phyloP scores from a whole-genome alignment of 2,113 vertebrate species.

The Bothrops jararaca region DNA sequence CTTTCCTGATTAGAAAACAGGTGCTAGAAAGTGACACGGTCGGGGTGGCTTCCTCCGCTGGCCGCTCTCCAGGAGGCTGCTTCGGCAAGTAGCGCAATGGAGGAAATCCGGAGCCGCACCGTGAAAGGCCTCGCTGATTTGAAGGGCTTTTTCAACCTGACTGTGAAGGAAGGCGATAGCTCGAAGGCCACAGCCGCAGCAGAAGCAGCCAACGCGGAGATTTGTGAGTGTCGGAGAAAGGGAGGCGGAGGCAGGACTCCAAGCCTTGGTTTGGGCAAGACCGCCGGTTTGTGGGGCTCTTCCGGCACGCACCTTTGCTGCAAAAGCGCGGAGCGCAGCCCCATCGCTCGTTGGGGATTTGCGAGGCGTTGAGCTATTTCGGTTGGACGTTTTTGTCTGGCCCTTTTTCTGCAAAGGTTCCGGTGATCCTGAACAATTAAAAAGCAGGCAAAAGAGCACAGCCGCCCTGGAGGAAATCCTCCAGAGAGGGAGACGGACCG shows the following conservation, averaged over 20 bases:
- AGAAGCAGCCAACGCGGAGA: not conserved
- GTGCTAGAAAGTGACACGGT: not conserved
- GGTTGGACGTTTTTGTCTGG: not conserved
- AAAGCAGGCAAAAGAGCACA: not conserved
- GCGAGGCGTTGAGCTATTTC: not conserved
- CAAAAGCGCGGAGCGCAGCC: not conserved
- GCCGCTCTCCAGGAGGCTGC: not conserved
- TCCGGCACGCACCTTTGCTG: not conserved
- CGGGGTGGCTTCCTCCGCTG: fast-evolving
- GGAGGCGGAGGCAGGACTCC: not conserved
- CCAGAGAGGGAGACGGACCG: not conserved
- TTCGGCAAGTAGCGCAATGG: not conserved
- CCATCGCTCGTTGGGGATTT: not conserved
- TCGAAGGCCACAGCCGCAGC: fast-evolving
- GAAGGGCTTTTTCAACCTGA: not conserved
- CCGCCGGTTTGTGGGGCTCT: not conserved
- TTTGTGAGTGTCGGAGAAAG: not conserved
- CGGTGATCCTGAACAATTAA: not conserved
- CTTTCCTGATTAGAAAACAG: not conserved
- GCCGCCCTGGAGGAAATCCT: not conserved
- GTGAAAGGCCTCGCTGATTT: conserved; percentile 36
- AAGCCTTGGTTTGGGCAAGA: no score
- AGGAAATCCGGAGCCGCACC: not conserved
- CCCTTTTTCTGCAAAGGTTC: not conserved
- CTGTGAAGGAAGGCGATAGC: not conserved